A percentile compares a stretch with the other conserved stretches of the same genome.
These are phyloP conservation scores for Hirundo rustica DNA, from an alignment of 2,797 vertebrate genomes.

Conservation along the genomic window DNA sequence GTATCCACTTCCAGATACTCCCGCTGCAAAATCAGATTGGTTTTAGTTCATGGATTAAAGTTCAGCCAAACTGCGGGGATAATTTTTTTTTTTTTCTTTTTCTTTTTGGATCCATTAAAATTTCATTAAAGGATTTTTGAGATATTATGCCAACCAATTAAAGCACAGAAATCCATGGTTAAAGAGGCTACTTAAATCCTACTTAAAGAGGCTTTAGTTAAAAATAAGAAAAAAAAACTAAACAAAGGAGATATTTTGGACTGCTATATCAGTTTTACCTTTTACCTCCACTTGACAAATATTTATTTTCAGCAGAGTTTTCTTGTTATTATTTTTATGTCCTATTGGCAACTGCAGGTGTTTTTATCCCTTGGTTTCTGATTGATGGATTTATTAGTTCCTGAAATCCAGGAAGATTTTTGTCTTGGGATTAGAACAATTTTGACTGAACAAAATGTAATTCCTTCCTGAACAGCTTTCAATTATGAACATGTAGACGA, in stretches of 20 bases:
- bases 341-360: not conserved
- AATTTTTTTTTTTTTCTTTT: not conserved
- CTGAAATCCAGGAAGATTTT: slow-evolving; percentile 28
- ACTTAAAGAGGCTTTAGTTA: not conserved
- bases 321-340: slow-evolving; percentile 9
- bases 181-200: not conserved
- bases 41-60: slow-evolving; percentile 32
- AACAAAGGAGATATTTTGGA: not conserved
- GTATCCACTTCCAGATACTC: not conserved
- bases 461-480: not conserved
- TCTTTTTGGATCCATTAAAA: not conserved
- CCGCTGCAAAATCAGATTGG: slow-evolving; percentile 7
- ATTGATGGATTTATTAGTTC: slow-evolving; percentile 34
- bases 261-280: not conserved
- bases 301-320: not conserved
- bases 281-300: not conserved
- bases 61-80: not conserved
- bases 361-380: slow-evolving; percentile 13
- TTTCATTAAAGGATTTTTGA: slow-evolving; percentile 3
- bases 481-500: not conserved
- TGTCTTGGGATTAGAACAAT: slow-evolving; percentile 30
- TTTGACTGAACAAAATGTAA: slow-evolving; percentile 7
- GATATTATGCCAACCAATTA: not conserved
- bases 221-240: not conserved
- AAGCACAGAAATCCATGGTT: not conserved